Evolutionary conservation across 2,113 vertebrate species (phyloP).

Genomic region (Corynorhinus townsendii): DNA sequence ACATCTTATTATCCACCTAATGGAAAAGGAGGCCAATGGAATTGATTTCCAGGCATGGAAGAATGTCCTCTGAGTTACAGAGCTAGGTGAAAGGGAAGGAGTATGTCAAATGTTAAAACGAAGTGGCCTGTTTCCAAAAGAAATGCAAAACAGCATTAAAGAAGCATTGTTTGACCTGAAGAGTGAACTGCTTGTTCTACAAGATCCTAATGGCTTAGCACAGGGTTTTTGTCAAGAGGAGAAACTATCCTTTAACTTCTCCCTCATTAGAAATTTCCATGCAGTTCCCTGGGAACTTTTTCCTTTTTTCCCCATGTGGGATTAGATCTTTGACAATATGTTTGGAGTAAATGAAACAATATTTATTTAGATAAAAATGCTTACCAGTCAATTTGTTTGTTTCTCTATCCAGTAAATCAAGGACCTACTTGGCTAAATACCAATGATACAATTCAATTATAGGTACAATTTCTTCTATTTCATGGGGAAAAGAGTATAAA

Average conservation of each 20-base stretch:
- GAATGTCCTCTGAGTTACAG: not conserved
- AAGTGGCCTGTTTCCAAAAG: not conserved
- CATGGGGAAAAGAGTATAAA: not conserved
- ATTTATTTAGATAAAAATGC: constrained; percentile 23
- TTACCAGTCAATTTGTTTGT: constrained; percentile 11
- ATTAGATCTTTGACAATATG: not conserved
- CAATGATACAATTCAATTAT: not conserved
- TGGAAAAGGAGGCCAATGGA: not conserved
- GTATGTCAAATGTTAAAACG: not conserved
- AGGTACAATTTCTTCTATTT: not conserved
- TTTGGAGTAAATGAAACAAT: constrained; percentile 17
- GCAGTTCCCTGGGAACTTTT: not conserved
- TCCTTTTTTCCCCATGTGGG: not conserved
- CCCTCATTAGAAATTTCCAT: not conserved
- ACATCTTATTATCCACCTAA: not conserved
- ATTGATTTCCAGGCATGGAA: not conserved
- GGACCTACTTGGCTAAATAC: not conserved
- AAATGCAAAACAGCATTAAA: not conserved
- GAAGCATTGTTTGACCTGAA: not conserved
- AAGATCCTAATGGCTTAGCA: not conserved
- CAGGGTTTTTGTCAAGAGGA: not conserved
- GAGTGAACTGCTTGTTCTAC: not conserved
- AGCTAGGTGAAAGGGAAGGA: not conserved
- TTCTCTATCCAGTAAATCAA: constrained; percentile 18
- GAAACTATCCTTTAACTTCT: not conserved